phyloP scores from a whole-genome alignment of 2,888 invertebrate genomes.

The Yponomeuta malinellus region DNA sequence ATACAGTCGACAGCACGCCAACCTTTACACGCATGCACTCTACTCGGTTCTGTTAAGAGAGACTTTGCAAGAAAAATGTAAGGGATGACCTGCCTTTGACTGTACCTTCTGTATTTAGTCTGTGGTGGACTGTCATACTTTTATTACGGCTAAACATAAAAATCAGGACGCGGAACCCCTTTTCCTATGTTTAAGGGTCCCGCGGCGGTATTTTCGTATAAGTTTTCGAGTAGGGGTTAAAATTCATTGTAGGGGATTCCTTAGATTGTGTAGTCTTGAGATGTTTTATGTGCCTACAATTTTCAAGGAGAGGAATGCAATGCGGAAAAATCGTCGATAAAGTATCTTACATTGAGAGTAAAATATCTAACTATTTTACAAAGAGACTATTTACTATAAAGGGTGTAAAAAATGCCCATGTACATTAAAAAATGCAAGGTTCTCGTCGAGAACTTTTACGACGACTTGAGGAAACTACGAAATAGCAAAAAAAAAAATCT shows the following conservation, averaged over 20 bases:
- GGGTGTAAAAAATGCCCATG: too few relatives aligned
- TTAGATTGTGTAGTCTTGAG: neutral
- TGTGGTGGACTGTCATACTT: slow-evolving; percentile 53
- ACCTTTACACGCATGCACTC: too few relatives aligned
- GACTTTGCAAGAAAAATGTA: too few relatives aligned
- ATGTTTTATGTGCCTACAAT: neutral
- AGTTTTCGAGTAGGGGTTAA: slow-evolving; percentile 15
- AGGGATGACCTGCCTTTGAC: too few relatives aligned
- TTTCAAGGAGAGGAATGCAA: neutral
- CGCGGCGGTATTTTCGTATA: slow-evolving; percentile 30
- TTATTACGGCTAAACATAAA: slow-evolving; percentile 58
- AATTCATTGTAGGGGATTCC: neutral
- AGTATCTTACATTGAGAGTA: neutral
- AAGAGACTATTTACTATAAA: too few relatives aligned
- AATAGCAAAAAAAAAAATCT: too few relatives aligned
- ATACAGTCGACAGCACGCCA: too few relatives aligned
- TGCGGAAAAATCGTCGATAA: neutral
- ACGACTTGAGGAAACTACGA: too few relatives aligned
- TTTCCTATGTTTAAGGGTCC: slow-evolving; percentile 37
- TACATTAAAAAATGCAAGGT: too few relatives aligned
- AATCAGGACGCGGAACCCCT: slow-evolving; percentile 47
- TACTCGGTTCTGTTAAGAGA: too few relatives aligned
- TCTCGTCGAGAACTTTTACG: too few relatives aligned
- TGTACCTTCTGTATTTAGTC: neutral
- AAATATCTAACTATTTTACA: too few relatives aligned